These are phyloP conservation scores for Tiliacea aurago DNA, from an alignment of 2,888 invertebrate species.

Conservation along the genomic window DNA sequence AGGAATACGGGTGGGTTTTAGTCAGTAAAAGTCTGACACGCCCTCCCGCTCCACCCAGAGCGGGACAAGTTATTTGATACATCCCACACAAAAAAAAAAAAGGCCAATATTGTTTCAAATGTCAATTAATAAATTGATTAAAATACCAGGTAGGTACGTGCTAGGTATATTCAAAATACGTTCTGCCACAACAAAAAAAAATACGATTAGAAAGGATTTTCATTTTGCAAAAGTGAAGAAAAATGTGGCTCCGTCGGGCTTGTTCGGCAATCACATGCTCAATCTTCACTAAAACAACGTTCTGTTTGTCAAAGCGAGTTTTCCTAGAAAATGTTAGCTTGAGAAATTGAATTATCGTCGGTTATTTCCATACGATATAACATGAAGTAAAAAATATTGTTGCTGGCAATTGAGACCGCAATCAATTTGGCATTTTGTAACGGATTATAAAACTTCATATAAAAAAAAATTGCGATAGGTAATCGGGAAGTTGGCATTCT, in stretches of 20 bases:
- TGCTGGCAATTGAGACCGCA: background rate
- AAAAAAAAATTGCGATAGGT: background rate
- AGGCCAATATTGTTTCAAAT: background rate
- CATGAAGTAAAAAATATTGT: background rate
- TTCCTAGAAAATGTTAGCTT: slow-evolving; percentile 23
- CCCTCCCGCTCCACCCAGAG: no score
- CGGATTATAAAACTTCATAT: background rate
- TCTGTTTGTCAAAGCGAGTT: slow-evolving; percentile 10
- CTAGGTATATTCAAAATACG: background rate
- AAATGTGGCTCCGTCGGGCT: slow-evolving; percentile 5
- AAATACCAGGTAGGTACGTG: background rate
- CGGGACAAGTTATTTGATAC: no score
- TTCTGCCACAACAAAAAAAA: background rate
- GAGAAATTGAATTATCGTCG: slow-evolving; percentile 15
- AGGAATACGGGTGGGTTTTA: no score
- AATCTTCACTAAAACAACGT: slow-evolving; percentile 30
- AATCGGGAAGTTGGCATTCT: background rate
- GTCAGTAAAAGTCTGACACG: no score
- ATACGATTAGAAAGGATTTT: background rate
- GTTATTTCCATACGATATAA: background rate
- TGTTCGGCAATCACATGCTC: slow-evolving; percentile 13
- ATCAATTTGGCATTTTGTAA: background rate
- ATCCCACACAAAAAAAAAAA: no score
- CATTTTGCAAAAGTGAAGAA: slow-evolving; percentile 10
- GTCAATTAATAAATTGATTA: background rate